phyloP scores from a whole-genome alignment of 1,140 invertebrate species.

The Lordiphosa stackelbergi region DNA sequence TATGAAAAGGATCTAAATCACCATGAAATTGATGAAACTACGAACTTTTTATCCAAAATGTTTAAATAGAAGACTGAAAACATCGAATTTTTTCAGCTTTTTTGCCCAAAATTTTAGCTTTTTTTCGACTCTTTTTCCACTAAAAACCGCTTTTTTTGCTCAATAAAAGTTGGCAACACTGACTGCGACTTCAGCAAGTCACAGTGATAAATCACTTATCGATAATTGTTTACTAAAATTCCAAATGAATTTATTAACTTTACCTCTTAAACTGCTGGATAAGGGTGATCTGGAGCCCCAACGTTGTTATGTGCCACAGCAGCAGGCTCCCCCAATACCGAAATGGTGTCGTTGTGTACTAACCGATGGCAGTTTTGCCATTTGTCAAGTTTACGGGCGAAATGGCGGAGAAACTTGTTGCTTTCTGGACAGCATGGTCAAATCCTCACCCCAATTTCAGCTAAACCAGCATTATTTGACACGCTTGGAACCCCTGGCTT shows the following conservation, averaged over 20 bases:
- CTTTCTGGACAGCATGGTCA: conserved; percentile 52
- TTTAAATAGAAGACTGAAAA: too few relatives aligned
- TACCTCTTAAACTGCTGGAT: conserved; percentile 41
- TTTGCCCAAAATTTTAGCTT: too few relatives aligned
- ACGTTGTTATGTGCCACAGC: conserved; percentile 34
- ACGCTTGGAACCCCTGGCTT: conserved; percentile 9
- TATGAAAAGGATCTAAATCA: too few relatives aligned
- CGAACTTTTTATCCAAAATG: too few relatives aligned
- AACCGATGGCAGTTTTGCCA: conserved; percentile 25
- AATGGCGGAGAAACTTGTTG: conserved; percentile 42
- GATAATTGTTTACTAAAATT: too few relatives aligned
- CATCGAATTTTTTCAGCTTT: too few relatives aligned
- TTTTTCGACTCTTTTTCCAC: too few relatives aligned
- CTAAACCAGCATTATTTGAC: conserved; percentile 18
- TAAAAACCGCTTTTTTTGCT: too few relatives aligned
- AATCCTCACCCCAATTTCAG: conserved; percentile 11
- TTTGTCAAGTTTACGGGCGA: conserved; percentile 43
- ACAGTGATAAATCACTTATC: too few relatives aligned
- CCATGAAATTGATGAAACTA: too few relatives aligned
- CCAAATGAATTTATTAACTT: conserved; percentile 22
- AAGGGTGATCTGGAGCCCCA: conserved; percentile 30
- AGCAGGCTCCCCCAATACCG: background rate
- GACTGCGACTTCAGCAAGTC: too few relatives aligned
- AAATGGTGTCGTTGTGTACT: conserved; percentile 51
- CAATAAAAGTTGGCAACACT: too few relatives aligned